These are phyloP conservation scores for Melospiza melodia DNA, from an alignment of 2,113 vertebrate species.

Conservation along the genomic window DNA sequence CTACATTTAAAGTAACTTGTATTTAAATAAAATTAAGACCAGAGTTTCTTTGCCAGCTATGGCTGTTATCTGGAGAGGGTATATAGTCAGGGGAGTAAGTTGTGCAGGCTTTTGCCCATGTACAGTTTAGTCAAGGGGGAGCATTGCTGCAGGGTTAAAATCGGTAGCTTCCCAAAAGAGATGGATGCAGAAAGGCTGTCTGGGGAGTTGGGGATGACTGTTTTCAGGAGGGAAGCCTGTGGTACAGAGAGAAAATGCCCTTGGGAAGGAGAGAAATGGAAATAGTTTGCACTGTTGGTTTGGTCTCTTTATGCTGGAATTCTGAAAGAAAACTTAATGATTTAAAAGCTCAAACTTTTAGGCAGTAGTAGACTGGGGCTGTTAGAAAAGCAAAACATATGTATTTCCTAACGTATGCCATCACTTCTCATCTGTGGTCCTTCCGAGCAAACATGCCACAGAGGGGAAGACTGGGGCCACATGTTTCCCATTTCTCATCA, in stretches of 20 bases:
- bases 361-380: not conserved
- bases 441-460: not conserved
- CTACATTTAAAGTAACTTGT: not conserved
- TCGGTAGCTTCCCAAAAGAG: not conserved
- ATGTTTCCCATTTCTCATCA: not conserved
- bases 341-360: not conserved
- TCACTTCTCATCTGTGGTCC: not conserved
- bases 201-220: not conserved
- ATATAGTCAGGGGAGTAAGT: not conserved
- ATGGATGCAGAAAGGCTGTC: fast-evolving
- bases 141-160: not conserved
- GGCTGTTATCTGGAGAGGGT: not conserved
- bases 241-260: not conserved
- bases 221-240: not conserved
- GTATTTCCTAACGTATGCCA: not conserved
- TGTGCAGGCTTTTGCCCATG: not conserved
- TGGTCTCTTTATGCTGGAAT: not conserved
- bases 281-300: not conserved
- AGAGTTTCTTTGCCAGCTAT: not conserved
- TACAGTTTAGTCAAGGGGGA: not conserved
- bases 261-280: not conserved
- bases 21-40: not conserved
- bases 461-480: not conserved
- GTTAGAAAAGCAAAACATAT: not conserved
- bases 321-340: not conserved